These are phyloP conservation scores for Orchesella cincta DNA, from an alignment of 1,140 invertebrate species.

Conservation along the genomic window DNA sequence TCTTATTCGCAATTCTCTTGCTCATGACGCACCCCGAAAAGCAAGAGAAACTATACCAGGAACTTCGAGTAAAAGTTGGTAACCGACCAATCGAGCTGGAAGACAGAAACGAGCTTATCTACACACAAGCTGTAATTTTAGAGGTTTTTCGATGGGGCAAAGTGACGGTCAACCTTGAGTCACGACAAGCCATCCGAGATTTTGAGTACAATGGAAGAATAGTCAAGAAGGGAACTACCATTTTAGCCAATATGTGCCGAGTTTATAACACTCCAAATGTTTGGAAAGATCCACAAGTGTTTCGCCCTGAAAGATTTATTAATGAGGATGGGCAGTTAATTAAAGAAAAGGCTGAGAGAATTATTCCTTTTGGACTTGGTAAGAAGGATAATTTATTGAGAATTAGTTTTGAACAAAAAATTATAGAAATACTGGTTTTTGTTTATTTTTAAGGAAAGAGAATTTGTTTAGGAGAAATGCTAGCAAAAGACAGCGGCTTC, in stretches of 20 bases:
- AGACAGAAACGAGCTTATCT: not conserved
- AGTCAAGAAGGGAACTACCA: no score
- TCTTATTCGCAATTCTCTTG: not conserved
- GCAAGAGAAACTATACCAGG: not conserved
- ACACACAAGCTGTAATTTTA: not conserved
- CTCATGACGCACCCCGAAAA: not conserved
- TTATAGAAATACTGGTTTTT: no score
- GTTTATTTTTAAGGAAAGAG: no score
- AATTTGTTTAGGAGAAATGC: not conserved
- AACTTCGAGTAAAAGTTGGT: not conserved
- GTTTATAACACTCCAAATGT: no score
- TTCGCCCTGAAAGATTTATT: no score
- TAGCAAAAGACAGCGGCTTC: not conserved
- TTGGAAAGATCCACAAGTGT: no score
- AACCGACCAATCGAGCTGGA: not conserved
- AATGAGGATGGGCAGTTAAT: no score
- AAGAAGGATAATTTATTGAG: no score
- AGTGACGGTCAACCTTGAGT: not conserved
- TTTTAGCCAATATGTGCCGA: no score
- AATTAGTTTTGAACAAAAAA: no score
- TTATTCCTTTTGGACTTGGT: not conserved
- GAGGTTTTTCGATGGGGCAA: not conserved
- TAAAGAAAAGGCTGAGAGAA: no score
- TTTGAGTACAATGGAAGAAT: not conserved
- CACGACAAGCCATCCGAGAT: not conserved